A percentile compares a stretch with the other conserved stretches of the same genome.
phyloP scores from a whole-genome alignment of 1,140 invertebrate genomes.

The Drosophila kikkawai region DNA sequence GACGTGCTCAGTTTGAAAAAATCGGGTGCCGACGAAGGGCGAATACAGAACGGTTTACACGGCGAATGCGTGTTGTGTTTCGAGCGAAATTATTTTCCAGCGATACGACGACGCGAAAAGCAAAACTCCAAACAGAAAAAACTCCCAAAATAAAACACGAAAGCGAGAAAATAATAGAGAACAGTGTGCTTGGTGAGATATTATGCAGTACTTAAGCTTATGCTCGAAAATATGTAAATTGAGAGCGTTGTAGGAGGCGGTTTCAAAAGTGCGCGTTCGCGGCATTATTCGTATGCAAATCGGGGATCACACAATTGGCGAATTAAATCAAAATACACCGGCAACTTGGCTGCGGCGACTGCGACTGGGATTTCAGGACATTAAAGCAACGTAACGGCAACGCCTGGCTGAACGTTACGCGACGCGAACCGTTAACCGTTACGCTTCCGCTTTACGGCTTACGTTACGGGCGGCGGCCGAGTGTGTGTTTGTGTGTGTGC shows the following conservation, averaged over 20 bases:
- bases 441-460: constrained; percentile 53
- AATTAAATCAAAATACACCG: constrained; percentile 77
- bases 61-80: constrained; percentile 33
- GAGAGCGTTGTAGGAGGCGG: constrained; percentile 43
- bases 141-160: constrained; percentile 42
- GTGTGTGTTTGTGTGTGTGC: constrained; percentile 28
- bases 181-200: constrained; percentile 23
- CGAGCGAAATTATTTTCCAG: neutral
- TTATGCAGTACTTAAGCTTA: constrained; percentile 26
- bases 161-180: constrained; percentile 34
- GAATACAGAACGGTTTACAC: constrained; percentile 69
- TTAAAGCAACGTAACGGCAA: constrained; percentile 31
- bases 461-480: constrained; percentile 24
- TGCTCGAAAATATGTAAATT: constrained; percentile 38
- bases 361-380: constrained; percentile 34
- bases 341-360: constrained; percentile 7
- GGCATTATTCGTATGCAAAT: constrained; percentile 64
- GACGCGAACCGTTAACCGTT: constrained; percentile 68
- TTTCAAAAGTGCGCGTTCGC: constrained; percentile 46
- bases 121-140: constrained; percentile 37
- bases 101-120: constrained; percentile 24
- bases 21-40: constrained; percentile 60
- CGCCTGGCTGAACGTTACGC: constrained; percentile 52
- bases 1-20: too few species aligned
- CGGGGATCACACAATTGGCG: constrained; percentile 64